Conservation (phyloP, 92 coral and sea anemone species). For the Heteractis magnifica region DNA sequence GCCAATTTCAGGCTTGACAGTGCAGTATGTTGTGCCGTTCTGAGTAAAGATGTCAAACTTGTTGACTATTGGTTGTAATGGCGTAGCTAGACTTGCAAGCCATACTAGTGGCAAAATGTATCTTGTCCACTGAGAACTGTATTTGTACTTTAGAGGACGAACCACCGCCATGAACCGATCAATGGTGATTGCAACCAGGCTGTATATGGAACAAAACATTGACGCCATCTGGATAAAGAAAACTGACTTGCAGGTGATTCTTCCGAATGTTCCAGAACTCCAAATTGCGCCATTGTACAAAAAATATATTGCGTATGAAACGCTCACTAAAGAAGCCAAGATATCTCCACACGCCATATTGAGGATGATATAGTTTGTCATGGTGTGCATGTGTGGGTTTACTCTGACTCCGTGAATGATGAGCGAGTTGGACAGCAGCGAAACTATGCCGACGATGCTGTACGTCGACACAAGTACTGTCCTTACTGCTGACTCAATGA, state of each 20-base stretch:
- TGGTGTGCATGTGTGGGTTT: constrained; percentile 24
- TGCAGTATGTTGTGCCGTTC: not conserved
- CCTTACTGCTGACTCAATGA: not conserved
- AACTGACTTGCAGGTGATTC: not conserved
- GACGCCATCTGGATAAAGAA: not conserved
- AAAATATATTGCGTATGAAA: not conserved
- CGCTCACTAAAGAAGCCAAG: not conserved
- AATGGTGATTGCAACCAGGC: constrained; percentile 28
- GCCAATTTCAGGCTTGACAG: no score
- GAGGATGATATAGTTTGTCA: constrained; percentile 27
- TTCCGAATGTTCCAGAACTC: not conserved
- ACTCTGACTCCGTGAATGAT: constrained; percentile 36
- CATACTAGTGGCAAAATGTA: constrained; percentile 15
- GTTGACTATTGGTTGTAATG: not conserved
- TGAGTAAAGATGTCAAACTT: not conserved
- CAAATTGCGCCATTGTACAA: not conserved
- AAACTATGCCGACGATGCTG: constrained; percentile 1
- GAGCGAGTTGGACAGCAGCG: constrained; percentile 28
- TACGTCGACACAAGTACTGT: not conserved
- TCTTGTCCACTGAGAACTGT: constrained; percentile 18
- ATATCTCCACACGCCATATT: constrained; percentile 46
- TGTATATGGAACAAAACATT: constrained; percentile 22
- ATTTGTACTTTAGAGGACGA: constrained; percentile 23
- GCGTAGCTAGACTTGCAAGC: constrained; percentile 7
- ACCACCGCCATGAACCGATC: constrained; percentile 39